A percentile compares a stretch with the other conserved stretches of the same genome.
Conservation (phyloP, 2,113 vertebrate genomes). For the Cygnus atratus region DNA sequence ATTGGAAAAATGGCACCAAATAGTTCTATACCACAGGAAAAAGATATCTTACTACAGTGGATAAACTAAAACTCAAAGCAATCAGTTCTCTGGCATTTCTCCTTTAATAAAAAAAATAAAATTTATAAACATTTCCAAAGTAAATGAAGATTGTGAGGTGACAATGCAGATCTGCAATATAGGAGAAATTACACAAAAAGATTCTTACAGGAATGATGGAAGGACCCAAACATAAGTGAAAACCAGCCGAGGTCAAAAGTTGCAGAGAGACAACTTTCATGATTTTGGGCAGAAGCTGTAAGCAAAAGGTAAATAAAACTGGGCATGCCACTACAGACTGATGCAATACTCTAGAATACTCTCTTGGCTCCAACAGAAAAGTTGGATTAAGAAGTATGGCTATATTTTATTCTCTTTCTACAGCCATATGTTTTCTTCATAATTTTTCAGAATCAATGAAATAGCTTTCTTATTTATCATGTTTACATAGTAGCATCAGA, state of each 20-base stretch:
- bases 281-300: not conserved
- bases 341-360: not conserved
- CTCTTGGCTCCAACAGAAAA: not conserved
- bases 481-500: not conserved
- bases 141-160: not conserved
- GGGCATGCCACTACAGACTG: not conserved
- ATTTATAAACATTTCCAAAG: not conserved
- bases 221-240: not conserved
- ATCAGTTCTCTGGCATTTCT: not conserved
- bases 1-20: not conserved
- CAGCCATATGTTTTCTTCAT: not conserved
- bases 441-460: not conserved
- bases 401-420: not conserved
- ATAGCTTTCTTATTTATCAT: not conserved
- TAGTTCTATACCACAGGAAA: not conserved
- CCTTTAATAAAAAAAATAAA: not conserved
- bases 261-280: not conserved
- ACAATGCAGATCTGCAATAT: not conserved
- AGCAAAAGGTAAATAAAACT: not conserved
- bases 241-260: not conserved
- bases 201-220: not conserved
- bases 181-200: not conserved
- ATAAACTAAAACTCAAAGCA: not conserved
- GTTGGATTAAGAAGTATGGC: not conserved
- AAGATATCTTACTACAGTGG: not conserved